phyloP scores from a whole-genome alignment of 2,797 vertebrate species.

The Xiphophorus birchmanni region DNA sequence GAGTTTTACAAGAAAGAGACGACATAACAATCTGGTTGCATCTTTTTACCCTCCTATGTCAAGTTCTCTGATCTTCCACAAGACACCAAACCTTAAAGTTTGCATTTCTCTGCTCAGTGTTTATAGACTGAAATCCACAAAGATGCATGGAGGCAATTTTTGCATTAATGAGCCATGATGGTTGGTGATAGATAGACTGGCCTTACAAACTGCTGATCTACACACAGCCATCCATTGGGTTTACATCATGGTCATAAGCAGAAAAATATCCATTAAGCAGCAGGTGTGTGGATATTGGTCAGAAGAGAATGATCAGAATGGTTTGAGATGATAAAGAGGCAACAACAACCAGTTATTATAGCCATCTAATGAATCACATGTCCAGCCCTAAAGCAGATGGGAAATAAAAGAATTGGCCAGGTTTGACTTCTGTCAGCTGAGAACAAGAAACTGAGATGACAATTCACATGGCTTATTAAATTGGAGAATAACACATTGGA shows the following conservation, averaged over 20 bases:
- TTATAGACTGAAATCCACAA: slow-evolving; percentile 47
- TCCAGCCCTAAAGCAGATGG: background rate
- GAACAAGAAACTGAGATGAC: background rate
- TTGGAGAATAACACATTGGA: background rate
- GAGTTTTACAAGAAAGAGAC: slow-evolving; percentile 1
- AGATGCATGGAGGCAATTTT: slow-evolving; percentile 1
- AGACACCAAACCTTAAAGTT: slow-evolving; percentile 30
- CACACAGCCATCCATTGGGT: background rate
- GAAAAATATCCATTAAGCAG: background rate
- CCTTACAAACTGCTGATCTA: background rate
- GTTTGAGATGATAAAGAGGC: background rate
- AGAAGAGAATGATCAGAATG: background rate
- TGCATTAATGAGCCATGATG: background rate
- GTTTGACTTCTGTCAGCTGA: background rate
- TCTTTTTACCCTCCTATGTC: slow-evolving; percentile 1
- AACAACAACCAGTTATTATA: background rate
- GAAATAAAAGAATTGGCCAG: background rate
- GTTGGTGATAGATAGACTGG: background rate
- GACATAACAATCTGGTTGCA: slow-evolving; percentile 20
- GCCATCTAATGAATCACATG: background rate
- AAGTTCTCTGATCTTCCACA: slow-evolving; percentile 44
- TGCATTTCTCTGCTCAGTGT: slow-evolving; percentile 37
- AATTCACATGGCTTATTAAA: background rate
- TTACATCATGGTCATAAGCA: background rate
- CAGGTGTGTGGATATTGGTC: background rate